These are phyloP conservation scores for Diachrysia chrysitis DNA, from an alignment of 2,888 invertebrate species.

Conservation along the genomic window DNA sequence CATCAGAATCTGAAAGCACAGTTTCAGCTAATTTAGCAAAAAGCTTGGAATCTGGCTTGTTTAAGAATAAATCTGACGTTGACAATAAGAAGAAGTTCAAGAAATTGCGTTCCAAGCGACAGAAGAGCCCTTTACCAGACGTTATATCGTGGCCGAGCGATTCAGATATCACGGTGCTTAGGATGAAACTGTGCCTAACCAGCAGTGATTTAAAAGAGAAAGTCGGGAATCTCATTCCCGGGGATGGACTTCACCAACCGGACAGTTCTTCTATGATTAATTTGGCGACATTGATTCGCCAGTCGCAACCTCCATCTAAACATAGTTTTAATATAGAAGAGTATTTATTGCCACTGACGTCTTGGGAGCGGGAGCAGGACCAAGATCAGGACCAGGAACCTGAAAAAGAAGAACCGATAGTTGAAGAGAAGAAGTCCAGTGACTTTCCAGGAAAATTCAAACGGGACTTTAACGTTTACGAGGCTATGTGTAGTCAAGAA, in stretches of 20 bases:
- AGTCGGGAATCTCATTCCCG: constrained; percentile 82
- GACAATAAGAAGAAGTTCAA: constrained; percentile 70
- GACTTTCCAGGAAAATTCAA: constrained; percentile 25
- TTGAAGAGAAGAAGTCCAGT: constrained; percentile 47
- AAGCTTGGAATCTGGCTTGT: constrained; percentile 77
- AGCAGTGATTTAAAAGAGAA: constrained; percentile 81
- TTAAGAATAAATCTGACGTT: constrained; percentile 61
- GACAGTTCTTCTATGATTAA: constrained; percentile 90
- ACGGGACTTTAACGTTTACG: constrained; percentile 40
- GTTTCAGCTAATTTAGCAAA: constrained; percentile 70
- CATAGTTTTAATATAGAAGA: constrained; percentile 80
- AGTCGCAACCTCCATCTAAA: constrained; percentile 78
- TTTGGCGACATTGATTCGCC: constrained; percentile 87
- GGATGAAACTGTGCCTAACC: constrained; percentile 82
- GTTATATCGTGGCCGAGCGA: constrained; percentile 88
- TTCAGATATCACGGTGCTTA: constrained; percentile 89
- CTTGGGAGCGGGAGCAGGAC: constrained; percentile 85
- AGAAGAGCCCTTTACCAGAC: constrained; percentile 72
- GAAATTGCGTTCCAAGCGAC: constrained; percentile 67
- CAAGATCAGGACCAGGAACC: constrained; percentile 57
- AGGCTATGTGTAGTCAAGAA: constrained; percentile 58
- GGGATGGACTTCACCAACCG: constrained; percentile 88
- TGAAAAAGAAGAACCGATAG: constrained; percentile 53
- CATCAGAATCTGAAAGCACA: constrained; percentile 68
- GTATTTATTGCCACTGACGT: constrained; percentile 88